phyloP scores from a whole-genome alignment of 2,113 vertebrate species.

The Xiphophorus maculatus region DNA sequence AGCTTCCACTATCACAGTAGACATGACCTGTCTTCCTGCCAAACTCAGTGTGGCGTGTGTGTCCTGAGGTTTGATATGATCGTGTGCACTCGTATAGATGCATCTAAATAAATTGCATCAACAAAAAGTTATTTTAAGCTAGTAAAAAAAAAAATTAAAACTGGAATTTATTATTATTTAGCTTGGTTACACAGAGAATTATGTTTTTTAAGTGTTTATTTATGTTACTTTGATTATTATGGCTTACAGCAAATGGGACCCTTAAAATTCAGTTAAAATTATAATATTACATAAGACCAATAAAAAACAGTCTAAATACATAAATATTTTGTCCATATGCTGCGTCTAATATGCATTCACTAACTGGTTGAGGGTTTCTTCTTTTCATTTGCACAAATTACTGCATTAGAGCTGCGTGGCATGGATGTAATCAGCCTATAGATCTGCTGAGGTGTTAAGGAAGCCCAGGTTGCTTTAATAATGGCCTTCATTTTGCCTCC shows the following conservation, averaged over 20 bases:
- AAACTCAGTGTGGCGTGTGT: constrained; percentile 73
- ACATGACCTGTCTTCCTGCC: constrained; percentile 79
- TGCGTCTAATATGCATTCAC: no score
- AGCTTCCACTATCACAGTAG: constrained; percentile 69
- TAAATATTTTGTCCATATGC: neutral
- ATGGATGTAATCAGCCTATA: no score
- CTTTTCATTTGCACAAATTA: no score
- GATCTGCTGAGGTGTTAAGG: no score
- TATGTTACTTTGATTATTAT: neutral
- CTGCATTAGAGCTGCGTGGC: no score
- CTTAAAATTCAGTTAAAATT: neutral
- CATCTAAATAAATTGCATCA: neutral
- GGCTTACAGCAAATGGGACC: neutral
- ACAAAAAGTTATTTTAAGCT: neutral
- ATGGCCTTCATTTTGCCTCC: neutral
- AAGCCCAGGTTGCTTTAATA: no score
- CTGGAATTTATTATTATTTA: neutral
- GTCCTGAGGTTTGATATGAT: constrained; percentile 40
- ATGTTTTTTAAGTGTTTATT: constrained; percentile 5
- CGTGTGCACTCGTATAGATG: constrained; percentile 55
- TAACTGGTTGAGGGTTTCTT: no score
- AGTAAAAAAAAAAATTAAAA: neutral
- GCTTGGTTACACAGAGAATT: constrained; percentile 33
- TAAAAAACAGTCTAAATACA: neutral
- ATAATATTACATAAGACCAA: neutral